These are phyloP conservation scores for Gymnogyps californianus DNA, from an alignment of 2,113 vertebrate species.

Conservation along the genomic window DNA sequence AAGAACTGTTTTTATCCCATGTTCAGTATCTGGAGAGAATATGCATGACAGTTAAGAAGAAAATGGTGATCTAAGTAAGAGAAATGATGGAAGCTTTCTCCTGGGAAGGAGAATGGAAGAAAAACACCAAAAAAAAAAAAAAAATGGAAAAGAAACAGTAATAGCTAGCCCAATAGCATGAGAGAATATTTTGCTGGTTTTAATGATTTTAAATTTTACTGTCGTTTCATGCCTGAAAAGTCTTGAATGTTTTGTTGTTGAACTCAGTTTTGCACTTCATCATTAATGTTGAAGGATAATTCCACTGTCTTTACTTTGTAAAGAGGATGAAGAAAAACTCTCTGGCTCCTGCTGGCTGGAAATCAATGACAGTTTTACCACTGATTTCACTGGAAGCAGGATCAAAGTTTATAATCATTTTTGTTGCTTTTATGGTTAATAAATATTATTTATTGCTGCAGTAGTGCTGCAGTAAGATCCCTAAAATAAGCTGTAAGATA, in stretches of 20 bases:
- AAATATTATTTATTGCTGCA: slow-evolving; percentile 14
- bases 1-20: neutral
- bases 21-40: neutral
- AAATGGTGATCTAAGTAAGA: neutral
- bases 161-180: neutral
- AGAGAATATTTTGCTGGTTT: neutral
- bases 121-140: neutral
- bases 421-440: slow-evolving; percentile 11
- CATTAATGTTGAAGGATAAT: neutral
- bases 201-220: neutral
- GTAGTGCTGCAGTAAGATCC: neutral
- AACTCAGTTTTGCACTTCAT: neutral
- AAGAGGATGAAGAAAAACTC: neutral
- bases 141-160: neutral
- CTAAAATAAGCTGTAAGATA: neutral
- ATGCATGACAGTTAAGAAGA: neutral
- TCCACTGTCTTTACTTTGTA: neutral
- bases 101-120: neutral
- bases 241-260: neutral
- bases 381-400: neutral
- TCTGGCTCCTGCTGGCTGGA: neutral
- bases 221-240: neutral
- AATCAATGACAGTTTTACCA: slow-evolving; percentile 1
- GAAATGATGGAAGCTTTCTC: neutral
- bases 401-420: slow-evolving; percentile 29